Base-by-base conservation (phyloP, 2,113 vertebrate genomes). In the Fukomys damarensis region DNA sequence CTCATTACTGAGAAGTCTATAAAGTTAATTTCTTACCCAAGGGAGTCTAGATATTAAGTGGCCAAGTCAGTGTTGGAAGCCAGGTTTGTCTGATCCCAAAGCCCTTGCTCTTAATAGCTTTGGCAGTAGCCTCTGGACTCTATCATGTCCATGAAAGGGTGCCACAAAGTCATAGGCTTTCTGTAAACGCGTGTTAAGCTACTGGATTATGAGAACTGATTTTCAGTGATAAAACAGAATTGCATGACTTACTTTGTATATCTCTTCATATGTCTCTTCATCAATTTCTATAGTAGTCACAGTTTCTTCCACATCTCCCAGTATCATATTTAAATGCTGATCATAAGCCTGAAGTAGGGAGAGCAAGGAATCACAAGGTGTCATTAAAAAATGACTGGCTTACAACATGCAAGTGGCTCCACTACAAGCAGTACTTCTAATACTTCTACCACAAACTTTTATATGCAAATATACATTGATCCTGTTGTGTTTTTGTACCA, bases 261-360 rank as follows among this genome's bases (percentile, higher is more conserved):
- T 99, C 91, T 99, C 99, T 97, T 99, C 99, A 46, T 99, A 99
- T 0, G 99, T 99, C 98, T 99, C 99, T 98, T 99, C 99, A 65
- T 99, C 99, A 17, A 99, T 99, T 97, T 99, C 99, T 98, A 99
- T 99, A 6, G 99, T 99, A 28, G 99, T 99, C 93, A 99, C 99
- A 0, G 99, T 99, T 98, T 99, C 99, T 98, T 99, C 99, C 76
- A 99, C 99, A 68, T 99, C 99, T 9, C 99, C 99, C 95, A 99
- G 97, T 96, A 99, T 99, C 99, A 99, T 99, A 98, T 99, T 99
- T 98, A 99, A 99, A 96, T 99, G 99, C 93, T 99, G 99, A 98
- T 99, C 99, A 76, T 99, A 99, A 0, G 99, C 99, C 99, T 99
- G 97, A 84, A 92, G 52, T 24, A 28, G 43, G 46, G 56, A 96